phyloP scores from a whole-genome alignment of 30 jellyfish, hydroid and myxozoan species.

The Clytia hemisphaerica region DNA sequence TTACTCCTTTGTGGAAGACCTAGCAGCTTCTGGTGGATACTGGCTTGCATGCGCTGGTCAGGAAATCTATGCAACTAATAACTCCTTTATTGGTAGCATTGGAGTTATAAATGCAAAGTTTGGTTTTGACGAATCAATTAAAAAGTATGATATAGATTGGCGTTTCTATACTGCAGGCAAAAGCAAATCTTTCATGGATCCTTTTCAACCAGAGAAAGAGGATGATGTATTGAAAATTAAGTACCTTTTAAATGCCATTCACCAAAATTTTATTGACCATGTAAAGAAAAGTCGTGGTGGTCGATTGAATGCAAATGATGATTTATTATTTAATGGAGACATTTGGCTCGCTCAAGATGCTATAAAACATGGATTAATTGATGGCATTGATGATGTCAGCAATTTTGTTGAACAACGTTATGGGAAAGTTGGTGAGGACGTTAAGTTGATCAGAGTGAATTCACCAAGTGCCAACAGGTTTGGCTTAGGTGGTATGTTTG shows the following conservation, averaged over 20 bases:
- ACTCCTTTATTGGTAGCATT: conserved; percentile 68
- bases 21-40: conserved; percentile 80
- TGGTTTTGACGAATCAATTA: conserved; percentile 48
- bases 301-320: conserved; percentile 33
- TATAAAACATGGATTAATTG: conserved; percentile 58
- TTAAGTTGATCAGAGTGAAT: no score
- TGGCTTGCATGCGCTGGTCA: conserved; percentile 88
- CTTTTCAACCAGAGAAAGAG: conserved; percentile 50
- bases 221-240: conserved; percentile 52
- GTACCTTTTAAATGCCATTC: conserved; percentile 30
- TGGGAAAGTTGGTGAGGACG: conserved; percentile 46
- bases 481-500: no score
- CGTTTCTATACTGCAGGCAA: conserved; percentile 62
- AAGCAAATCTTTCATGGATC: conserved; percentile 58
- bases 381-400: conserved; percentile 46
- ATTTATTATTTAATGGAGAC: conserved; percentile 64
- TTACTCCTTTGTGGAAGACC: conserved; percentile 47
- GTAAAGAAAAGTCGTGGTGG: conserved; percentile 57
- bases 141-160: conserved; percentile 65
- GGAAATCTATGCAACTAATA: conserved; percentile 60
- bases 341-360: conserved; percentile 48
- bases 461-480: no score
- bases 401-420: conserved; percentile 25
- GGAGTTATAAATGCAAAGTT: conserved; percentile 51
- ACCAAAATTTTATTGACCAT: conserved; percentile 38